Percentiles rank a stretch among this genome's conserved stretches.
Conservation (phyloP, 2,113 vertebrate genomes). For the Aplodontia rufa region DNA sequence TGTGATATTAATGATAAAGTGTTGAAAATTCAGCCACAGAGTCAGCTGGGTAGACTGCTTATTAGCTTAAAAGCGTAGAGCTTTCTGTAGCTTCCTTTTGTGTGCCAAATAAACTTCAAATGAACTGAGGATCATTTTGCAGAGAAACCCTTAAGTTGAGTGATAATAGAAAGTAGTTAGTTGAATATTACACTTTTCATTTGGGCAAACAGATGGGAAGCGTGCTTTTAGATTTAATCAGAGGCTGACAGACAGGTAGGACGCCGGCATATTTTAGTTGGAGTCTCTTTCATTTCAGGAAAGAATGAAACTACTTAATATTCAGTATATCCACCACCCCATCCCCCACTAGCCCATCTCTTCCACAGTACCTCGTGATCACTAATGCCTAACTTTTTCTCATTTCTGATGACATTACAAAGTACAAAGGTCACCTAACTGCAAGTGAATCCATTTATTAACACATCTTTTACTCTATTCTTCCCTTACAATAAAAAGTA, state of each 20-base stretch:
- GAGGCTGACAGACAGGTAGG: constrained; percentile 86
- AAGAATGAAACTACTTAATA: constrained; percentile 83
- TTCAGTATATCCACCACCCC: constrained; percentile 77
- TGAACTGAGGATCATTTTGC: constrained; percentile 81
- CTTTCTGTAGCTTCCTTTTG: constrained; percentile 79
- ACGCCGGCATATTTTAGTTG: constrained; percentile 86
- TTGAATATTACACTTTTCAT: constrained; percentile 83
- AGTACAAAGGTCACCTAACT: constrained; percentile 59
- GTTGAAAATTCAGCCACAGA: constrained; percentile 77
- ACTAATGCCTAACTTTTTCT: constrained; percentile 48
- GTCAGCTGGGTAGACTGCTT: constrained; percentile 66
- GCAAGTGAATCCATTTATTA: constrained; percentile 82
- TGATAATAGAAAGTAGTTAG: constrained; percentile 80
- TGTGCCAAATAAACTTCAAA: constrained; percentile 80
- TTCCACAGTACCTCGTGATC: neutral
- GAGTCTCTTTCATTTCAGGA: constrained; percentile 88
- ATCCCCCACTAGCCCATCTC: constrained; percentile 76
- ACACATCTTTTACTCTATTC: constrained; percentile 74
- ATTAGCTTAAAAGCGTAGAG: constrained; percentile 79
- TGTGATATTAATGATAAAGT: constrained; percentile 75
- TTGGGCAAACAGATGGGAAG: constrained; percentile 91
- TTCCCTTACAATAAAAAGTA: neutral
- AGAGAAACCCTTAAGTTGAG: constrained; percentile 83
- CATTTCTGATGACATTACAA: constrained; percentile 62
- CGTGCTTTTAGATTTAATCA: constrained; percentile 89